Percentiles rank a stretch among this genome's conserved stretches.
phyloP scores from a whole-genome alignment of 2,797 vertebrate genomes.

The Mastacembelus armatus region DNA sequence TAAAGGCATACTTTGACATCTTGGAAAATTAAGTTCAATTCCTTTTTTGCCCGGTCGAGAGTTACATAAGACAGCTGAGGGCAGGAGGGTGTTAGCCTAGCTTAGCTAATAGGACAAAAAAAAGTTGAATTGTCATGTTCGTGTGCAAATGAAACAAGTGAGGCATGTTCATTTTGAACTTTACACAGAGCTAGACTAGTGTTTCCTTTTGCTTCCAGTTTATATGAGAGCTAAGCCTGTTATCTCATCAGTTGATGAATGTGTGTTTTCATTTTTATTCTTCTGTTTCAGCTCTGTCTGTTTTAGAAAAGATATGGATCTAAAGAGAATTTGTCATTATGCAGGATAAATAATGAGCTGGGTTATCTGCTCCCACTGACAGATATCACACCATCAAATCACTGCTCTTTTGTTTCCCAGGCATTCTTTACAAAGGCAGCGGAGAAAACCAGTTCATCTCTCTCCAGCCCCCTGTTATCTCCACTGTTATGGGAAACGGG shows the following conservation, averaged over 20 bases:
- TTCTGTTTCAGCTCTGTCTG: background rate
- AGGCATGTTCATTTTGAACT: background rate
- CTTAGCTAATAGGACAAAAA: background rate
- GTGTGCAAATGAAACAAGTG: background rate
- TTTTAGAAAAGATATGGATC: background rate
- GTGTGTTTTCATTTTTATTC: background rate
- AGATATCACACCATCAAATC: slow-evolving; percentile 26
- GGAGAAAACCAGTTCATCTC: slow-evolving; percentile 98
- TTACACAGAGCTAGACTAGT: background rate
- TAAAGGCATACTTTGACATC: background rate
- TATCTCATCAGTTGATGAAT: no score
- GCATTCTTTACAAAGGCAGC: slow-evolving; percentile 97
- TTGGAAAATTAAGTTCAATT: background rate
- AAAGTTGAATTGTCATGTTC: no score
- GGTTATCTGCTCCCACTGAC: slow-evolving; percentile 1
- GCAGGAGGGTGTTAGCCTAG: background rate
- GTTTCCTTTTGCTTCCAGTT: background rate
- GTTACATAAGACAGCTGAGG: background rate
- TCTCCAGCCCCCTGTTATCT: slow-evolving; percentile 94
- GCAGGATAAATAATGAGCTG: slow-evolving; percentile 21
- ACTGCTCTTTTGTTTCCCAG: slow-evolving; percentile 72
- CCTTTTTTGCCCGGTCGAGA: background rate
- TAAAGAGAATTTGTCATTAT: background rate
- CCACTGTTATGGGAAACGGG: slow-evolving; percentile 98
- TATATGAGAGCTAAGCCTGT: background rate